Percentiles rank a stretch among this genome's conserved stretches.
These are phyloP conservation scores for Andricus grossulariae DNA, from an alignment of 1,140 invertebrate genomes.

Conservation along the genomic window DNA sequence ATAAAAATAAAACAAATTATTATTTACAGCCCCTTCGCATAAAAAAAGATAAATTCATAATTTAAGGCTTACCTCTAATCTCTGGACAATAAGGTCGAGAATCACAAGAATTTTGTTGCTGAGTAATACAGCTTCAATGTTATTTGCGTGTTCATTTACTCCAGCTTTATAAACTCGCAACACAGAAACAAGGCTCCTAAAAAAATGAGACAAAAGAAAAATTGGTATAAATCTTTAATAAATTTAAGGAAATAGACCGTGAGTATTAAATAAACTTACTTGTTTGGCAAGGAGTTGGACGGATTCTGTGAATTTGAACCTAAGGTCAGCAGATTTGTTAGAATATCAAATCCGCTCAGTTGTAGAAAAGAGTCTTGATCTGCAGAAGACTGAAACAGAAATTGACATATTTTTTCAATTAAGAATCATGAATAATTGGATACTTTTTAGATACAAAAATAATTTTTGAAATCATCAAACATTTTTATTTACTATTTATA, in stretches of 20 bases:
- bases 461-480: too few relatives aligned
- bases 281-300: constrained; percentile 75
- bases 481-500: too few relatives aligned
- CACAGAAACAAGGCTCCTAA: constrained; percentile 79
- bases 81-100: constrained; percentile 82
- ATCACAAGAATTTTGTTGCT: constrained; percentile 83
- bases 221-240: not conserved
- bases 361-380: constrained; percentile 78
- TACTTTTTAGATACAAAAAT: too few relatives aligned
- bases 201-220: constrained; percentile 47
- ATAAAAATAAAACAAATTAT: not conserved
- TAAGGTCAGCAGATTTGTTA: constrained; percentile 74
- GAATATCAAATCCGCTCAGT: constrained; percentile 77
- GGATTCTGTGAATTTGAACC: constrained; percentile 71
- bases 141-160: constrained; percentile 77
- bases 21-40: not conserved
- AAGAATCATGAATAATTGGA: too few relatives aligned
- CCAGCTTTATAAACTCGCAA: constrained; percentile 79
- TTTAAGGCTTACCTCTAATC: constrained; percentile 78
- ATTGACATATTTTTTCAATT: constrained; percentile 34
- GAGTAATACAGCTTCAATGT: constrained; percentile 81
- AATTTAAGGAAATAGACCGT: constrained; percentile 28
- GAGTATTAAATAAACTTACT: constrained; percentile 71
- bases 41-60: not conserved
- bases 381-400: constrained; percentile 64